A percentile compares a stretch with the other conserved stretches of the same genome.
Evolutionary conservation across 2,113 vertebrate species (phyloP).

Genomic region (Paramormyrops kingsleyae): DNA sequence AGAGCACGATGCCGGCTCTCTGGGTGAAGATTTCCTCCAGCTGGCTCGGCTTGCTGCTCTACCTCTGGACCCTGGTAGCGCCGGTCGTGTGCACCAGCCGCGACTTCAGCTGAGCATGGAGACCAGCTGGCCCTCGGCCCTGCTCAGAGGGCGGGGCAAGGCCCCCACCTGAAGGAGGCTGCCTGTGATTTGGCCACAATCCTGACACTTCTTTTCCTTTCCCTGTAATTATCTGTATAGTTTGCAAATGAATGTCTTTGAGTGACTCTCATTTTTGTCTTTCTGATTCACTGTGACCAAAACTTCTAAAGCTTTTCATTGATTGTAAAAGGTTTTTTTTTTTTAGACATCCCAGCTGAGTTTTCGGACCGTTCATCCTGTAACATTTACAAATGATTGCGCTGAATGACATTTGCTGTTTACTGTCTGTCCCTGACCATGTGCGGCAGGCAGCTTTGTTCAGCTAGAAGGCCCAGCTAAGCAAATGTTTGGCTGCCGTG

Average conservation of each 20-base stretch:
- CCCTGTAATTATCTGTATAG: neutral
- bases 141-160: neutral
- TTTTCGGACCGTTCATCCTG: neutral
- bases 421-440: neutral
- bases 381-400: neutral
- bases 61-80: constrained; percentile 85
- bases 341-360: neutral
- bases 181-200: neutral
- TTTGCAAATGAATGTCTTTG: neutral
- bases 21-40: constrained; percentile 93
- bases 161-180: constrained; percentile 2
- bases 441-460: constrained; percentile 4
- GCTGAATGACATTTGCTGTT: neutral
- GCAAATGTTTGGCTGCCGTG: constrained; percentile 1
- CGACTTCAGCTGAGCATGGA: constrained; percentile 72
- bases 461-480: neutral
- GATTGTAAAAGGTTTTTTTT: neutral
- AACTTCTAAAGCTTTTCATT: neutral
- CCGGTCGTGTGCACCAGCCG: constrained; percentile 69
- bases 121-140: neutral
- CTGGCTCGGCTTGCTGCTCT: constrained; percentile 77
- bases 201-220: neutral
- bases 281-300: neutral
- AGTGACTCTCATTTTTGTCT: neutral
- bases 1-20: constrained; percentile 73